Percentiles rank a stretch among this genome's conserved stretches.
Evolutionary conservation across 2,888 invertebrate species (phyloP).

Genomic region (Ischnura elegans): DNA sequence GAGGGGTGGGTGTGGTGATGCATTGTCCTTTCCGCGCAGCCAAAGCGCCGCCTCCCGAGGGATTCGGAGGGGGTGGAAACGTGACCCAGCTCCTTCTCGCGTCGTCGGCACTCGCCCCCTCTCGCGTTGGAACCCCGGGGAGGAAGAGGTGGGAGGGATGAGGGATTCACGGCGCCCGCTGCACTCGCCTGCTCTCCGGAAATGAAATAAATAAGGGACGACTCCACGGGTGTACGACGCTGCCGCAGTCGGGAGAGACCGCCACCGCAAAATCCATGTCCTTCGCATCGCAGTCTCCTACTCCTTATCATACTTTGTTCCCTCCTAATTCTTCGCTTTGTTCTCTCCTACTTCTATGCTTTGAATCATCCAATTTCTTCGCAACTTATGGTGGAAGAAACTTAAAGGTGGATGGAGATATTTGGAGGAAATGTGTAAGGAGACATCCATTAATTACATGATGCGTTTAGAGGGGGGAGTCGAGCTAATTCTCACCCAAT

Average conservation of each 20-base stretch:
- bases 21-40: not conserved
- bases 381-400: no score
- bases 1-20: not conserved
- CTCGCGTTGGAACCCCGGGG: not conserved
- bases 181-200: not conserved
- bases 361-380: not conserved
- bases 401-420: no score
- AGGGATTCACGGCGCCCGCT: not conserved
- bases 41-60: not conserved
- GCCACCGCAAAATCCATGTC: not conserved
- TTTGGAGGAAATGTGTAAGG: no score
- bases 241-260: not conserved
- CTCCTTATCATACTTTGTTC: no score
- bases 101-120: not conserved
- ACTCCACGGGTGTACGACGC: not conserved
- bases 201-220: constrained; percentile 27
- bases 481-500: no score
- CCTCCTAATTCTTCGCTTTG: not conserved
- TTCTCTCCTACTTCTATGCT: not conserved
- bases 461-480: no score
- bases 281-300: no score
- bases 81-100: not conserved
- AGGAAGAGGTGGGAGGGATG: not conserved
- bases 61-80: not conserved
- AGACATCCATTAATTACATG: no score